Evolutionary conservation across 2,888 invertebrate species (phyloP).

Genomic region (Nomada goodeniana): DNA sequence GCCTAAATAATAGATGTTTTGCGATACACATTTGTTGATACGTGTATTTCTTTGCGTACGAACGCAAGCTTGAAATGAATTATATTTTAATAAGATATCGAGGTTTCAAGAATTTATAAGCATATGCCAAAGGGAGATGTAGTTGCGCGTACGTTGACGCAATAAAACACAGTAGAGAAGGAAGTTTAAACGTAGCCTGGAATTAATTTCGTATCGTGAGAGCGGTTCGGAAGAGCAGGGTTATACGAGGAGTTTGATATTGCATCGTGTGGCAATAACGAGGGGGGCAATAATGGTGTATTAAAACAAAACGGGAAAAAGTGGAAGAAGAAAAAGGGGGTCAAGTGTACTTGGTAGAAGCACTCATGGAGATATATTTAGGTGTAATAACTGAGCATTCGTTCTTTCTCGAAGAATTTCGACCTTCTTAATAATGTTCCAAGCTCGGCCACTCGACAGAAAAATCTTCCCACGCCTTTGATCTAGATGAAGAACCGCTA

Average conservation of each 20-base stretch:
- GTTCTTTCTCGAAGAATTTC: constrained; percentile 39
- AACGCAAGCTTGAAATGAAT: too few relatives aligned
- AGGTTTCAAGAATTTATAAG: not conserved
- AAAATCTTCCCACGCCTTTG: constrained; percentile 13
- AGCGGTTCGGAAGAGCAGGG: constrained; percentile 16
- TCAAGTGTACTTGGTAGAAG: constrained; percentile 46
- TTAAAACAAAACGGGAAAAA: constrained; percentile 57
- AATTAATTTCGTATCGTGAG: constrained; percentile 29
- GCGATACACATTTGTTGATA: too few relatives aligned
- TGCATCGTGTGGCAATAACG: constrained; percentile 77
- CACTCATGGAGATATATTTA: constrained; percentile 67
- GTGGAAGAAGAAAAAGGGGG: constrained; percentile 11
- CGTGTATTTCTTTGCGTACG: too few relatives aligned
- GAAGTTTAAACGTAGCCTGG: not conserved
- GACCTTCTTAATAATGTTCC: constrained; percentile 56
- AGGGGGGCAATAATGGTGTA: constrained; percentile 74
- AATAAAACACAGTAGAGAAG: not conserved
- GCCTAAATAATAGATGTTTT: too few relatives aligned
- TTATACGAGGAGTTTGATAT: constrained; percentile 70
- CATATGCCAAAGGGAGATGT: not conserved
- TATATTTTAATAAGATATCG: too few relatives aligned
- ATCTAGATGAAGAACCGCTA: not conserved
- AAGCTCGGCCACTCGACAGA: constrained; percentile 16
- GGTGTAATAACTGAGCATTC: constrained; percentile 76
- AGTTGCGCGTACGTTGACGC: not conserved